A percentile compares a stretch with the other conserved stretches of the same genome.
Conservation (phyloP, 37 sponge, comb jelly and placozoan genomes). For the Oopsacas minuta region DNA sequence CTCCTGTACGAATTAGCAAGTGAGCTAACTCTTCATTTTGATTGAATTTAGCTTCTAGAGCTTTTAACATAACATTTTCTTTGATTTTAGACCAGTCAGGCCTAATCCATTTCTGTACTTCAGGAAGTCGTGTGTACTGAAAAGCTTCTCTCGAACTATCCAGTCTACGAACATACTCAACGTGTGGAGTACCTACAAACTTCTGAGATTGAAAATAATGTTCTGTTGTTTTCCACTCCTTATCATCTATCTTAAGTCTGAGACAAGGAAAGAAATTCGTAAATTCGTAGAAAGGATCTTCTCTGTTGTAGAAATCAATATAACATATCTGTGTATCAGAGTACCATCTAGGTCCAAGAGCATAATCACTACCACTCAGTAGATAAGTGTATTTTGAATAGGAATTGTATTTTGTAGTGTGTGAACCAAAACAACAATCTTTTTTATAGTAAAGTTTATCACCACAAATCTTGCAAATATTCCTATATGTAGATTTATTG, state of each 20-base stretch:
- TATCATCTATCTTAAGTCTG: constrained; percentile 21
- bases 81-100: constrained; percentile 46
- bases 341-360: background rate
- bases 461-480: background rate
- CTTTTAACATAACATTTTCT: constrained; percentile 35
- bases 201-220: constrained; percentile 67
- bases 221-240: constrained; percentile 36
- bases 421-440: background rate
- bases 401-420: background rate
- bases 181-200: constrained; percentile 42
- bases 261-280: constrained; percentile 33
- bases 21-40: constrained; percentile 20
- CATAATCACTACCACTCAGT: background rate
- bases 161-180: constrained; percentile 7
- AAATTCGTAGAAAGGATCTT: constrained; percentile 46
- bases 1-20: constrained; percentile 24
- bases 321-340: background rate
- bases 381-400: background rate
- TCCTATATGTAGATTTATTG: background rate
- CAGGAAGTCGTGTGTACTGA: constrained; percentile 30
- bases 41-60: constrained; percentile 41
- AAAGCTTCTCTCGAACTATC: constrained; percentile 33
- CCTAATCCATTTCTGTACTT: constrained; percentile 27
- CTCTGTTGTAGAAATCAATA: constrained; percentile 42
- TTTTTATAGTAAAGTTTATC: background rate